phyloP scores from a whole-genome alignment of 2,888 invertebrate species.

The Fabriciana adippe region DNA sequence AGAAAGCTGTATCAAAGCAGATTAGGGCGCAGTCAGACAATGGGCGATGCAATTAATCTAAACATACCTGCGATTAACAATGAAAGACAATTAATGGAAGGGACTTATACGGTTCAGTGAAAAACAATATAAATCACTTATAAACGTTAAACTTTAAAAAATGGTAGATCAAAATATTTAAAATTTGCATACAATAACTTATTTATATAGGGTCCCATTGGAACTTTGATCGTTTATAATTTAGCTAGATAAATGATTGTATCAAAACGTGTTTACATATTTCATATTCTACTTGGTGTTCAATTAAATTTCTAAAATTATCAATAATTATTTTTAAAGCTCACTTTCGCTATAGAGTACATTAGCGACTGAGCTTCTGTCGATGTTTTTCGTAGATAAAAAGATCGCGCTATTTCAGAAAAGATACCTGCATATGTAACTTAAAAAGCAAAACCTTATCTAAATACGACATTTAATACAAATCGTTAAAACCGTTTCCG shows the following conservation, averaged over 20 bases:
- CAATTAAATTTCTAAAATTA: too few species aligned
- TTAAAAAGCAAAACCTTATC: not conserved
- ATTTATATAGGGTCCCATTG: too few species aligned
- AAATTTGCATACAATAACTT: too few species aligned
- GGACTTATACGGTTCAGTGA: constrained; percentile 10
- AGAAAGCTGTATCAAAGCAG: constrained; percentile 26
- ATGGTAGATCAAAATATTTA: too few species aligned
- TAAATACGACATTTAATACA: not conserved
- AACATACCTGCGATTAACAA: constrained; percentile 35
- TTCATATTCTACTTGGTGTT: too few species aligned
- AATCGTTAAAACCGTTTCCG: not conserved
- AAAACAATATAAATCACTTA: not conserved
- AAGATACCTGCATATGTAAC: not conserved
- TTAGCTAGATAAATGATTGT: too few species aligned
- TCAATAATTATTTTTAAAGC: too few species aligned
- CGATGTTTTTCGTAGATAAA: too few species aligned
- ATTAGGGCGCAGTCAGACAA: constrained; percentile 43
- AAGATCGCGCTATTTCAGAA: not conserved
- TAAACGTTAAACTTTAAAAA: not conserved
- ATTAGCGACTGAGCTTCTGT: not conserved
- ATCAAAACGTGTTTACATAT: too few species aligned
- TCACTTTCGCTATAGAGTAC: too few species aligned
- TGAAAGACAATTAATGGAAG: constrained; percentile 32
- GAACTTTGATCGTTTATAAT: too few species aligned
- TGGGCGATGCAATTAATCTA: constrained; percentile 42